Base-by-base conservation (phyloP, 2,797 vertebrate species). In the Phyllotis vaccarum region DNA sequence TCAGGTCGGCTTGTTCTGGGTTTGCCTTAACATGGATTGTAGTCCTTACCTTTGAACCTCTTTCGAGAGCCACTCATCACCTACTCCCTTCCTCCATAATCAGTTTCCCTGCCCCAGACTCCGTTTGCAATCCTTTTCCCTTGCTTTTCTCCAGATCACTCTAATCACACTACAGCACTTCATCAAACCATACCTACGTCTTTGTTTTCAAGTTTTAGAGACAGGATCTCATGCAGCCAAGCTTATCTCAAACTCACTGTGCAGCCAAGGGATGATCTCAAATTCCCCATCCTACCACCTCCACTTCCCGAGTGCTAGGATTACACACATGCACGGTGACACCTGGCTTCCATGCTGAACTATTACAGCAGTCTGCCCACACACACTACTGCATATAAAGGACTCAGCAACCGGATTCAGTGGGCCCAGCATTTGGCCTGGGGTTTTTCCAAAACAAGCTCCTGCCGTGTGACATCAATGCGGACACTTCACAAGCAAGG, bases 381-480 rank as follows among this genome's bases (percentile, higher is more conserved):
- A 37, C 81, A n/a, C n/a, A n/a, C n/a, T 31, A 9, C 17, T 7
- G 21, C 6, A 2, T 75, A 37, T 24, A 0, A 31, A 34, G 0
- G 0, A 22, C 43, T 74, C 14, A 5, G 34, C n/a, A 34, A 54
- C 92, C 92, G 16, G 43, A 74, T 66, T 72, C 34, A 27, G n/a
- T 43, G 22, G 21, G 19, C 56, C 34, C 31, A 43, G 81, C 14
- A 6, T 49, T 12, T 12, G 27, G 34, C 60, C n/a, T 43, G 31
- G 54, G 60, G 81, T 29, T 91, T 80, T 89, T 52, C 74, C 79
- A 60, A 60, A 12, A 5, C 52, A 54, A 54, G 43, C 49, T 87
- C 46, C 46, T 49, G 40, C 27, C 82, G 37, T 14, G 27, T 72
- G 58, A 40, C 13, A 1, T 54, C 1, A 0, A 0, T 1, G 14